A percentile compares a stretch with the other conserved stretches of the same genome.
Conservation (phyloP, 2,888 invertebrate genomes). For the Neoaliturus tenellus region DNA sequence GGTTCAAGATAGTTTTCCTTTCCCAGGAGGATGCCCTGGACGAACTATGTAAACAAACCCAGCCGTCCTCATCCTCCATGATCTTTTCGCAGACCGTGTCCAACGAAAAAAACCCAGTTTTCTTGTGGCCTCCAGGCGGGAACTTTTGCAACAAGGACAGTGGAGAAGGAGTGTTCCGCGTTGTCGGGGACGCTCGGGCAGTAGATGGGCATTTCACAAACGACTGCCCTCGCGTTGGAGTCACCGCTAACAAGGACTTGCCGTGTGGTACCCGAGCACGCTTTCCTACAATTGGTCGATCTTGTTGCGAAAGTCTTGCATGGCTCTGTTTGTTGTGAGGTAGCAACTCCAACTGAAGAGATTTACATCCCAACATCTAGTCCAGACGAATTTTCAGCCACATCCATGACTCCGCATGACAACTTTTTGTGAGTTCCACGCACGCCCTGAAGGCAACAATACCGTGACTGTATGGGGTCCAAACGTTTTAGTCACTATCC, state of each 20-base stretch:
- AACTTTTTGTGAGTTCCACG: not conserved
- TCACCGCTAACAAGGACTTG: conserved; percentile 40
- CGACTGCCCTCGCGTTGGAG: conserved; percentile 61
- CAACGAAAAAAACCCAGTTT: too few species aligned
- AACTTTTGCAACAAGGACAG: too few species aligned
- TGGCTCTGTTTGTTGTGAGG: conserved; percentile 54
- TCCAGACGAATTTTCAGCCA: conserved; percentile 57
- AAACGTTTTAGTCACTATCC: conserved; percentile 1
- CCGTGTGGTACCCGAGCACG: too few species aligned
- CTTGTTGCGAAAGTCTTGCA: conserved; percentile 33
- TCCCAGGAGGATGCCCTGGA: too few species aligned
- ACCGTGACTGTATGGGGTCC: conserved; percentile 54
- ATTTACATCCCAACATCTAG: conserved; percentile 33
- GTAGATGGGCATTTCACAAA: conserved; percentile 66
- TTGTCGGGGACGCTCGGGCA: too few species aligned
- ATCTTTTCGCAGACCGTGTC: too few species aligned
- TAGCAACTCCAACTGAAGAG: conserved; percentile 57
- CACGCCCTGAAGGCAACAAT: conserved; percentile 62
- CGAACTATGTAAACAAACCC: too few species aligned
- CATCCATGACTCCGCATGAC: conserved; percentile 39
- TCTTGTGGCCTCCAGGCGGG: too few species aligned
- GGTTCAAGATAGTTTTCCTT: too few species aligned
- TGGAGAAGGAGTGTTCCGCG: too few species aligned
- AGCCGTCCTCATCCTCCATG: too few species aligned
- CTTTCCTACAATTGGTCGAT: too few species aligned